phyloP scores from a whole-genome alignment of 2,888 invertebrate species.

The Macaria notata region DNA sequence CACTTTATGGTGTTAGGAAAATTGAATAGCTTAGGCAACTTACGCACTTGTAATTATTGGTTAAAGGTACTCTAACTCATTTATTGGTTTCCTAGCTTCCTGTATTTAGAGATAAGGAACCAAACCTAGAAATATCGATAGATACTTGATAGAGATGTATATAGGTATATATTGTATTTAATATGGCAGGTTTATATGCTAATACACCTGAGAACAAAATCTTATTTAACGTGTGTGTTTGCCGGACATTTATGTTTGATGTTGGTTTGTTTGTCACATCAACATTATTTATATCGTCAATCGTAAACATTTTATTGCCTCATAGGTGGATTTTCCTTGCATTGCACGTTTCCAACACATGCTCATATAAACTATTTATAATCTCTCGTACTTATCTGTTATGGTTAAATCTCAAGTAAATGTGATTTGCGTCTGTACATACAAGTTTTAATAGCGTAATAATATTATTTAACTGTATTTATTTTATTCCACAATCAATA shows the following conservation, averaged over 20 bases:
- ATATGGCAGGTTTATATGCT: slow-evolving; percentile 17
- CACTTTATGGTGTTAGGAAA: slow-evolving; percentile 23
- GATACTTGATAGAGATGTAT: too few relatives aligned
- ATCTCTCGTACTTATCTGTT: slow-evolving; percentile 30
- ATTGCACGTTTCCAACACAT: slow-evolving; percentile 48
- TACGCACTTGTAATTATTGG: neutral
- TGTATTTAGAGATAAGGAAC: too few relatives aligned
- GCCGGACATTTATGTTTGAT: slow-evolving; percentile 42
- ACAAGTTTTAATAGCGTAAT: too few relatives aligned
- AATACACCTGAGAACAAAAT: slow-evolving; percentile 25
- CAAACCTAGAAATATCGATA: too few relatives aligned
- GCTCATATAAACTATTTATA: slow-evolving; percentile 48
- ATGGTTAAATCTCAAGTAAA: slow-evolving; percentile 14
- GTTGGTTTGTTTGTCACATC: slow-evolving; percentile 56
- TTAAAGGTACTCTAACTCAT: neutral
- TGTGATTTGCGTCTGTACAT: neutral
- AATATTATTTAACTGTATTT: too few relatives aligned
- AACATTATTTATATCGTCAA: slow-evolving; percentile 61
- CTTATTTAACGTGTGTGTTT: slow-evolving; percentile 30
- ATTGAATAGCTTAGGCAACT: slow-evolving; percentile 1
- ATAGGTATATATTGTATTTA: too few relatives aligned
- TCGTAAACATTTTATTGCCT: slow-evolving; percentile 65
- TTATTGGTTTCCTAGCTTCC: too few relatives aligned
- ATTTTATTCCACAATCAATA: too few relatives aligned
- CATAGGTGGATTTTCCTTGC: slow-evolving; percentile 49